Conservation (phyloP, 2,113 vertebrate species). For the Alces alces region DNA sequence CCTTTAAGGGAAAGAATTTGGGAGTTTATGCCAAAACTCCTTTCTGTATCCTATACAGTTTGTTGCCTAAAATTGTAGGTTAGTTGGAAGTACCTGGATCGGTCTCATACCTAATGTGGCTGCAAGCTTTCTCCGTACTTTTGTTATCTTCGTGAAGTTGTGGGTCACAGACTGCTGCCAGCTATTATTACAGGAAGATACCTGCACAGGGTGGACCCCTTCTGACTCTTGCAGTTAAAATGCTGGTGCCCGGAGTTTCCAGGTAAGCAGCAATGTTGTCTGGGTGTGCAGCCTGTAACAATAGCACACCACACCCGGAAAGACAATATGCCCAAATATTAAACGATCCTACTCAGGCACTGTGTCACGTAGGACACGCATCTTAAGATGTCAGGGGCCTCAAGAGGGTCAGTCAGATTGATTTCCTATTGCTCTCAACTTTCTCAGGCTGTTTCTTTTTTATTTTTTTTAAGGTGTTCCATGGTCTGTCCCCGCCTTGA, state of each 20-base stretch:
- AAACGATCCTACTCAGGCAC: conserved; percentile 3
- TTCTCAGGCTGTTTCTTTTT: background rate
- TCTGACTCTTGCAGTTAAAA: conserved; percentile 36
- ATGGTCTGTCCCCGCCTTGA: background rate
- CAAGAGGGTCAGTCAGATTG: background rate
- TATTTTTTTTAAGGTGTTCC: background rate
- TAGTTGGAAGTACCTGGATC: background rate
- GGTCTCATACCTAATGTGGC: background rate
- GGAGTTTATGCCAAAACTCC: background rate
- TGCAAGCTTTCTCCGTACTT: background rate
- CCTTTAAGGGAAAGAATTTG: background rate
- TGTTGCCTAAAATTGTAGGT: background rate
- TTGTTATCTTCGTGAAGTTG: background rate
- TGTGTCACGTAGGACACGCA: conserved; percentile 49
- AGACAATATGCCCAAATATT: conserved; percentile 53
- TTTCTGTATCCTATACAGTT: background rate
- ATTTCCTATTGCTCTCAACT: background rate
- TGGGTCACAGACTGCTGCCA: background rate
- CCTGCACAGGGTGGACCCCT: conserved; percentile 31
- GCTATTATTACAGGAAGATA: conserved; percentile 41
- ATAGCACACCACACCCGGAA: conserved; percentile 61
- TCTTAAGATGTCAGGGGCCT: background rate
- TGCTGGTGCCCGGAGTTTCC: background rate
- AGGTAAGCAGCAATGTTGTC: conserved; percentile 51
- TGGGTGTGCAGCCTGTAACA: conserved; percentile 48